Percentiles rank a stretch among this genome's conserved stretches.
Conservation (phyloP, 92 coral and sea anemone species). For the Phenganax marumi region DNA sequence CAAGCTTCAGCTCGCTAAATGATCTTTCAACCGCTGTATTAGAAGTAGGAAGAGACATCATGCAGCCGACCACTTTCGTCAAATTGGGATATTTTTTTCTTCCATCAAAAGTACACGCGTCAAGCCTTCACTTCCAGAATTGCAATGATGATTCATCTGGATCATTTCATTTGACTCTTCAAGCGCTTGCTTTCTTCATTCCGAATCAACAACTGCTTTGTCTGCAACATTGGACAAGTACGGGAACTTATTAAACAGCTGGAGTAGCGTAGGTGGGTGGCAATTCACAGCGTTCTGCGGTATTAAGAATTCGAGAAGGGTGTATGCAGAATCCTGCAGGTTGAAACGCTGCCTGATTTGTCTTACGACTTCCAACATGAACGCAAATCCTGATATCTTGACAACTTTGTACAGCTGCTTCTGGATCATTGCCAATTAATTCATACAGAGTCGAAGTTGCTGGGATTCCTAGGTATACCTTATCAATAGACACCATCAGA, state of each 20-base stretch:
- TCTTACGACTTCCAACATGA: conserved; percentile 4
- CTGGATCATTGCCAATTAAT: background rate
- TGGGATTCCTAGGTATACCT: conserved; percentile 1
- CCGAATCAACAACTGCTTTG: conserved; percentile 11
- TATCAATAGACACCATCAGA: conserved; percentile 12
- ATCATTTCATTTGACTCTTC: conserved; percentile 3
- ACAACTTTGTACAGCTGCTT: conserved; percentile 3
- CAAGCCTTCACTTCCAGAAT: conserved; percentile 18
- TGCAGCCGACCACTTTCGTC: too few species aligned
- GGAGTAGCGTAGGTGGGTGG: background rate
- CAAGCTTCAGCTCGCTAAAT: too few species aligned
- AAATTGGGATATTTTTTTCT: too few species aligned
- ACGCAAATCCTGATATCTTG: background rate
- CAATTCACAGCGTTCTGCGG: conserved; percentile 16
- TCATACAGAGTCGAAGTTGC: background rate
- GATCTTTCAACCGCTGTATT: too few species aligned
- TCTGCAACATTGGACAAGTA: conserved; percentile 4
- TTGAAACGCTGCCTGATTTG: conserved; percentile 10
- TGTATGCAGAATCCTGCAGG: conserved; percentile 8
- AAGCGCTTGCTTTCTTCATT: conserved; percentile 22
- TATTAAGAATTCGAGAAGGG: background rate
- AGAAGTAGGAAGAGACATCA: too few species aligned
- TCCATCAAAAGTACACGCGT: too few species aligned
- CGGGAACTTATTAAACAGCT: too few species aligned
- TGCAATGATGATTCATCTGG: background rate